Base-by-base conservation (phyloP, 1,140 invertebrate genomes). In the Holotrichia oblita region DNA sequence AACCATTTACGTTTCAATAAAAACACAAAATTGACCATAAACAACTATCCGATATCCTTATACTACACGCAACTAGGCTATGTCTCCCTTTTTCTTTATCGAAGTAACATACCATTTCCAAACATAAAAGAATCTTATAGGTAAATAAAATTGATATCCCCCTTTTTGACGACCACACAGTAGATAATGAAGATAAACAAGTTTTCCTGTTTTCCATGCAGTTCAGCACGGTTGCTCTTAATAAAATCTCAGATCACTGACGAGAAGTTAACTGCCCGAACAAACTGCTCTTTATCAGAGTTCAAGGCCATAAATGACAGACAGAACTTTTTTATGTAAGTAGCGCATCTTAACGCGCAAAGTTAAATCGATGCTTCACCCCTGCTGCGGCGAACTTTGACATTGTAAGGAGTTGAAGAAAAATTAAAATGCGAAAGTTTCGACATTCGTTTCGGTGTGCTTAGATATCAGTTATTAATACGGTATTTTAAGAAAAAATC, bases 391-490 rank as follows among this genome's bases (percentile, higher is more conserved):
- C 2, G 17, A 55, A 55, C 48, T 55, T 55, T 55, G n/a, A 17
- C 17, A 55, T 14, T 17, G 48, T 17, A 55, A 55, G 14, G 17
- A n/a, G 48, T 55, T 7, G 48, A 6, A 55, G 48, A 55, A 55
- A 55, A 55, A 17, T 55, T 55, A 55, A 55, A n/a, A 55, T 55
- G 48, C 48, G 12, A n/a, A 55, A 55, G 48, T 55, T 55, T 17
- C 48, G 48, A 7, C 14, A n/a, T 55, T n/a, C 48, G 48, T 17
- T 7, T n/a, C 14, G 12, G 6, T 17, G 14, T 55, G 14, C 48
- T 55, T 55, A 55, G 48, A 55, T 55, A 55, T 55, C 48, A 55
- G 48, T 55, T 55, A 55, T 55, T 55, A 55, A 55, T 55, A 55
- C n/a, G 48, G 48, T 55, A 55, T 55, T 55, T 55, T 55, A 7